Evolutionary conservation across 2,888 invertebrate genomes (phyloP), one percentile per base, ranked within the genome.

Genomic region (Candidula unifasciata): DNA sequence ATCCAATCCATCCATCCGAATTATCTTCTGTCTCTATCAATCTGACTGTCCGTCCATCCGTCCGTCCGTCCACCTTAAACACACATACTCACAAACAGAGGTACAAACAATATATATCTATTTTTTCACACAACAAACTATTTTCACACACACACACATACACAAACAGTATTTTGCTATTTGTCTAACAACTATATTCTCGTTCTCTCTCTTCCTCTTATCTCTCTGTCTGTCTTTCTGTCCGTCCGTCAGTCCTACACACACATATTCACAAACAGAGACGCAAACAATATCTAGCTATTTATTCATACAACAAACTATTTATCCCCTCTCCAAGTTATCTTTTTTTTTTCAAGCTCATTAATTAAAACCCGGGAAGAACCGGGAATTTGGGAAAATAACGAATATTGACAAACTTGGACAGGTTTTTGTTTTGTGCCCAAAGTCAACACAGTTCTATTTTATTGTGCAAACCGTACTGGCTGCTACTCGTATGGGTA

Each of bases 391-490:
- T 33, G 54, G 57, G 21, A 33, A 76, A 54, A 57, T 57, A 30
- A 77, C 76, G 57, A 77, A 77, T 77, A 35, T 77, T 77, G 76
- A 57, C 76, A 77, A 77, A 77, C 54, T 57, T 57, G 33, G 24
- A 30, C 33, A 33, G 76, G 57, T 57, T 77, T 77, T 57, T 77
- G 30, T 77, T 57, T 77, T 33, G 60, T 77, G 33, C 33, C 30
- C 30, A 74, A 77, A 57, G 76, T 60, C 57, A 77, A 77, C 60
- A 77, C 57, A 18, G 18, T 18, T 30, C 76, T 60, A 5, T 60
- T 35, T 57, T 77, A 33, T 57, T 57, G 30, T 57, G 54, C 76
- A 57, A 77, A 24, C 60, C 76, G 33, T 18, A 57, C 76, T 77
- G 54, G 33, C 30, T 24, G 24, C 24, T 33, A 30, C 30, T 57